Evolutionary conservation across 2,113 vertebrate genomes (phyloP).

Genomic region (Phrynocephalus versicolor): DNA sequence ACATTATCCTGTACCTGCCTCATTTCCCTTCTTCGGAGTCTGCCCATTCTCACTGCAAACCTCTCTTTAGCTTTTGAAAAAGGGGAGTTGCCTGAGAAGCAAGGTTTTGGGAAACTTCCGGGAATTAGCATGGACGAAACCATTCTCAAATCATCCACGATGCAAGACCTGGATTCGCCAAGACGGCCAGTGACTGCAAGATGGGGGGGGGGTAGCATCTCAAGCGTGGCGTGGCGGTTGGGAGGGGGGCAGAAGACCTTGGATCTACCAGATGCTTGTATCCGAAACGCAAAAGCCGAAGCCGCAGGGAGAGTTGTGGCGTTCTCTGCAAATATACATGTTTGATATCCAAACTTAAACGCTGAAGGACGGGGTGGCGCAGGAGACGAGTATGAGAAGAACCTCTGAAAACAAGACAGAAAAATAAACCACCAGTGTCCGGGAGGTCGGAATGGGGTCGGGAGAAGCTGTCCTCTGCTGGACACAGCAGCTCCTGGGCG

Average conservation of each 20-base stretch:
- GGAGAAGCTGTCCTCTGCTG: too few species aligned
- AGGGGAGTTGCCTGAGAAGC: too few species aligned
- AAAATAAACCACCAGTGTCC: background rate
- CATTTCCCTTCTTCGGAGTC: background rate
- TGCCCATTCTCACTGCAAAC: background rate
- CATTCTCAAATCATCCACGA: background rate
- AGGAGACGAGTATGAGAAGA: background rate
- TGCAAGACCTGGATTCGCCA: too few species aligned
- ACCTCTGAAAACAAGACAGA: background rate
- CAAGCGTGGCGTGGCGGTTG: rapidly evolving
- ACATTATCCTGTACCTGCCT: too few species aligned
- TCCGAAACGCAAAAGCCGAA: background rate
- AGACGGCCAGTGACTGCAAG: too few species aligned
- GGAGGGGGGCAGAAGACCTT: rapidly evolving
- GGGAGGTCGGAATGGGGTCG: background rate
- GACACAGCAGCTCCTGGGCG: background rate
- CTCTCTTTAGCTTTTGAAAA: background rate
- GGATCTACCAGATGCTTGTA: too few species aligned
- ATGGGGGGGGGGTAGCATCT: background rate
- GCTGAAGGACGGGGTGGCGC: background rate
- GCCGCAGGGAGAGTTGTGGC: too few species aligned
- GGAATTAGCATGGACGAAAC: background rate
- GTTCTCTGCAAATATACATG: background rate
- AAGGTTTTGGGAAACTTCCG: background rate
- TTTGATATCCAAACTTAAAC: background rate